Evolutionary conservation across 1,140 invertebrate genomes (phyloP), one percentile per base, ranked within the genome.

Genomic region (Ganaspis sp.): DNA sequence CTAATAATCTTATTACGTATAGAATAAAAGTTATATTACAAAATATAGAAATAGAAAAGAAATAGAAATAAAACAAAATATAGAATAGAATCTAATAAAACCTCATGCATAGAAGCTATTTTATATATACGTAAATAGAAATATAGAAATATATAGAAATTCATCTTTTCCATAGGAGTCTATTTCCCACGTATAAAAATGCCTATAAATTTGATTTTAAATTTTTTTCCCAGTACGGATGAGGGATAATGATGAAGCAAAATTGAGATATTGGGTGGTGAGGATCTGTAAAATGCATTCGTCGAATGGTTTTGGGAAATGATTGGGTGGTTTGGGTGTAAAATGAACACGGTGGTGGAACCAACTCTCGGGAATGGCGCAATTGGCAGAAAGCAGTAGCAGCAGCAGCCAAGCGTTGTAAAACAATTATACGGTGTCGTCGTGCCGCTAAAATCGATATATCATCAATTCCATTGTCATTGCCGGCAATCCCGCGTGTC

Each of bases 391-490:
- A 69, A 79, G 79, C 77, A 75, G 75, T 37, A 75, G 73, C 76
- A 74, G 58, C 75, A 75, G 73, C 79, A 76, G 70, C 77, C 77
- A 72, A 75, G 72, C 78, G 82, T 83, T 88, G 87, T 88, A 85
- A 85, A 87, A 88, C 87, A 87, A 88, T 88, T 88, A 88, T 88
- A 86, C 83, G 85, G 74, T 84, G 81, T 86, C 81, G 83, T 53
- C 74, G 75, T 74, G 76, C 72, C 76, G 74, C 77, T 78, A 84
- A n/a, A n/a, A 85, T 87, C 83, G 82, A 87, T 88, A 87, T 84
- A 87, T 87, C 85, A 87, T 87, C 83, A 86, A 87, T 86, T 87
- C 83, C 84, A 87, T 87, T 88, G 86, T 86, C 86, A 86, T 82
- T 86, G 83, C 81, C 74, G 80, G 77, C 81, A 84, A 84, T 85